Base-by-base conservation (phyloP, 2,113 vertebrate species). In the Aspiorhynchus laticeps region DNA sequence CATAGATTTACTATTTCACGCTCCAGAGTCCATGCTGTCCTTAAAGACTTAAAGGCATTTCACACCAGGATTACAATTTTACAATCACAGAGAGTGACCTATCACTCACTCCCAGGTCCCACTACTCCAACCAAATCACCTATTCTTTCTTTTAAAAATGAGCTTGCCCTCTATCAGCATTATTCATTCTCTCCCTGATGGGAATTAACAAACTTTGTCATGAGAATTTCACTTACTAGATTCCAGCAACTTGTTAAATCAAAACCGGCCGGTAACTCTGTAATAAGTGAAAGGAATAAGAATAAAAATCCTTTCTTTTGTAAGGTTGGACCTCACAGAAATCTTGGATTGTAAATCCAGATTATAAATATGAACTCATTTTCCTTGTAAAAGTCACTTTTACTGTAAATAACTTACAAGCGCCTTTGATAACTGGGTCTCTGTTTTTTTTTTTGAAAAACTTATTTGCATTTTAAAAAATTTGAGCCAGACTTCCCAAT, bases 1-100 rank as follows among this genome's bases (percentile, higher is more conserved):
- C 91, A 93, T 92, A 94, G 93, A 93, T 92, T 94, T 94, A 93
- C 92, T 93, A 94, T 94, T 94, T 95, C 94, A 94, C 91, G 92
- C 94, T 94, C 93, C 93, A 94, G 92, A 92, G 92, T 95, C 90
- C 92, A 89, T 92, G 93, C 91, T 93, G 93, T 95, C 94, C 92
- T 91, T 92, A 93, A 93, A 94, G 91, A 93, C 92, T 91, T 89
- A 90, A 90, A 94, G 91, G 93, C 92, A 94, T 95, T 93, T 93
- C 93, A 91, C 88, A 82, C 91, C 91, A 92, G 93, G 94, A 94
- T 95, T 95, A 94, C 91, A 93, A 92, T 93, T 93, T 92, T 91
- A 93, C 90, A 88, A 94, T 93, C 91, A 91, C 91, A 89, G 89
- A 87, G 89, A 92, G 90, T 87, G 88, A 87, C 88, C 88, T 90